phyloP scores from a whole-genome alignment of 2,888 invertebrate species.

The Thecocarcelia acutangulata region DNA sequence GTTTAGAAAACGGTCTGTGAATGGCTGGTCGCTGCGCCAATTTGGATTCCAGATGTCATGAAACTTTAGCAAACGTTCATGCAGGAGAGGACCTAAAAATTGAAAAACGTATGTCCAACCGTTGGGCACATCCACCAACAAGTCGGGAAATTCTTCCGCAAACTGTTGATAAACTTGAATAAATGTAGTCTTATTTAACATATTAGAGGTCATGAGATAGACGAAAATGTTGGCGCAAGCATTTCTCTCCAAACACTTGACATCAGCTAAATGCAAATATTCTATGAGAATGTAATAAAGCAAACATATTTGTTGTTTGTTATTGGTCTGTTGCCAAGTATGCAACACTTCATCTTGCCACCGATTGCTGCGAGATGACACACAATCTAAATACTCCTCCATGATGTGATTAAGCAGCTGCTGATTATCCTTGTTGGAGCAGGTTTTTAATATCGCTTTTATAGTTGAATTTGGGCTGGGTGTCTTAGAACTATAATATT shows the following conservation, averaged over 20 bases:
- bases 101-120: slow-evolving; percentile 78
- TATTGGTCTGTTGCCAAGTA: slow-evolving; percentile 73
- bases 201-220: slow-evolving; percentile 72
- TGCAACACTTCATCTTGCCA: slow-evolving; percentile 73
- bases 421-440: slow-evolving; percentile 72
- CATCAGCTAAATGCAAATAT: slow-evolving; percentile 74
- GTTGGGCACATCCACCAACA: slow-evolving; percentile 77
- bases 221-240: slow-evolving; percentile 75
- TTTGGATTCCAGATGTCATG: slow-evolving; percentile 75
- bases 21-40: slow-evolving; percentile 73
- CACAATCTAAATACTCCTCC: slow-evolving; percentile 73
- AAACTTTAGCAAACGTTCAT: slow-evolving; percentile 74
- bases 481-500: background rate
- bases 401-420: slow-evolving; percentile 74
- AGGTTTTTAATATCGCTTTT: slow-evolving; percentile 24
- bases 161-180: slow-evolving; percentile 74
- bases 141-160: slow-evolving; percentile 74
- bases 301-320: slow-evolving; percentile 73
- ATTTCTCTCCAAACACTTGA: slow-evolving; percentile 73
- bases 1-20: slow-evolving; percentile 75
- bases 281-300: slow-evolving; percentile 74
- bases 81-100: slow-evolving; percentile 77
- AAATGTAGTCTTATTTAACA: slow-evolving; percentile 72
- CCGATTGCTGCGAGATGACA: slow-evolving; percentile 53
- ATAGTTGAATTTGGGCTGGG: slow-evolving; percentile 29